Conservation (phyloP, 2,113 vertebrate genomes). For the Talpa occidentalis region DNA sequence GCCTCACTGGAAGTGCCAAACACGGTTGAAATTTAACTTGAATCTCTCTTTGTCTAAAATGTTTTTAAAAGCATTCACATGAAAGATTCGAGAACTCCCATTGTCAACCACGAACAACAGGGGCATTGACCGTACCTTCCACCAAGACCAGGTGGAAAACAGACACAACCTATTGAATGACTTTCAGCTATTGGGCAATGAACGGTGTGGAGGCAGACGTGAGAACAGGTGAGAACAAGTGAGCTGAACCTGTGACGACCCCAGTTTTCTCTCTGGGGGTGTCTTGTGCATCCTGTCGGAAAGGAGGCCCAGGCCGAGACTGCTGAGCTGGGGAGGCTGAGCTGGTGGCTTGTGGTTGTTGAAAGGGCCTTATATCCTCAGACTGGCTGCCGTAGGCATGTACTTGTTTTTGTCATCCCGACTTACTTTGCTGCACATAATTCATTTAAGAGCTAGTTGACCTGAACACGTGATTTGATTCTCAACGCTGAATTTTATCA, state of each 20-base stretch:
- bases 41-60: background rate
- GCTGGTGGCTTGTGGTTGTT: background rate
- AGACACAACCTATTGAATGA: background rate
- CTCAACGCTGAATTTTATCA: background rate
- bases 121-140: background rate
- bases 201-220: background rate
- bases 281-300: background rate
- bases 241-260: fast-evolving
- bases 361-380: background rate
- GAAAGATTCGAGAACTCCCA: background rate
- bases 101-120: background rate
- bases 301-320: background rate
- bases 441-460: background rate
- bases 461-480: background rate
- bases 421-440: too few species aligned
- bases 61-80: background rate
- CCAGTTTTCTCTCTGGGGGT: background rate
- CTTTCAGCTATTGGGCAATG: background rate
- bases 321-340: background rate
- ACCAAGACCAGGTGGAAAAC: background rate
- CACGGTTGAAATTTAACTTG: background rate
- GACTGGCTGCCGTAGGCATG: too few species aligned
- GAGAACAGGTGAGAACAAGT: background rate
- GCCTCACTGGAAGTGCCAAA: background rate
- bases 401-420: too few species aligned